Evolutionary conservation across 2,113 vertebrate species (phyloP), one percentile per base, ranked within the genome.

Genomic region (Lophura nycthemera): DNA sequence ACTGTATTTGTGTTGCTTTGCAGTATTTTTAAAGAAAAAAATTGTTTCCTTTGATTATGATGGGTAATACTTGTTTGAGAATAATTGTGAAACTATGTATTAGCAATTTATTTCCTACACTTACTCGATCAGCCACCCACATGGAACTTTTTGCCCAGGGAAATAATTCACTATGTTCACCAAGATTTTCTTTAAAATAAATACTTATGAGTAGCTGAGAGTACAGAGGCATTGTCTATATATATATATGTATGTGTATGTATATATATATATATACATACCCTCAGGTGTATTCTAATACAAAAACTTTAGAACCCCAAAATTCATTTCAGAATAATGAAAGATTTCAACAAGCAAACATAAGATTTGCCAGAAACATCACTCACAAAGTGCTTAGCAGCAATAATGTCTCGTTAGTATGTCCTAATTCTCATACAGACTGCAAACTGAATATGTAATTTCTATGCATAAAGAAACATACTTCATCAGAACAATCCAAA

Each of bases 401-500:
- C 69, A 74, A 30, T 63, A 50, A 85, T 8, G 34, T 73, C 71
- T 94, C 43, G 17, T 42, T 69, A 50, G 60, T 56, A 59, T 87
- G 69, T 91, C 52, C 67, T 88, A 74, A 80, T 89, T 88, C 75
- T 91, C 60, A 77, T 69, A 60, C 75, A 83, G 24, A 52, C 82
- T 88, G 78, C 78, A 91, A 85, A 77, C 38, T 64, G 52, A 80
- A 70, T 80, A 34, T 72, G 74, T 77, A 43, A 95, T 96, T 96
- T 91, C 82, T 93, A 94, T 95, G 92, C 95, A 64, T 77, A 86
- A 91, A 89, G 92, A 95, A 89, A 83, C 64, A 71, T 60, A 60
- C 69, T 90, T 92, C 88, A 96, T 95, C 92, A 95, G 64, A 96
- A 94, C 89, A 91, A 90, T 93, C 86, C 90, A 93, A 88, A 96